Evolutionary conservation across 30 jellyfish, hydroid and myxozoan species (phyloP), one percentile per base, ranked within the genome.

Genomic region (Sanderia malayensis): DNA sequence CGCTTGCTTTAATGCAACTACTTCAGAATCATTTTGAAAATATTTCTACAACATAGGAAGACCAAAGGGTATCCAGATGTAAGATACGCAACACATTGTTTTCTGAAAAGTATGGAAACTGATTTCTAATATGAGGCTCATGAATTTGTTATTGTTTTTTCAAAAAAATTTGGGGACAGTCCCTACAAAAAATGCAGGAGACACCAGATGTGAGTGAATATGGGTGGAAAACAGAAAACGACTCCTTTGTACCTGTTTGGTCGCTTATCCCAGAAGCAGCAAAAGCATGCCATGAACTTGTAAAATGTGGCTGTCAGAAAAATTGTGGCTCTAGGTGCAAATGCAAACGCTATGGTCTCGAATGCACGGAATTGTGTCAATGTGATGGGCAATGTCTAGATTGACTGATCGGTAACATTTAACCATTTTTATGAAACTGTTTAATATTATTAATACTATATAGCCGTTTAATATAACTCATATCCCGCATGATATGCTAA

Each of bases 251-350:
- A 19, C 83, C 83, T 0, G 46, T 44, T 17, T 77, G 89, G 89
- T 8, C 71, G 21, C 52, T 32, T 1, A 27, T 75, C 1, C 79
- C 87, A 11, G 87, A 75, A 61, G 87, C 87, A 1, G 28, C 79
- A 0, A 61, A 75, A 23, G 79, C 71, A 7, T 75, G 87, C 79
- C 26, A 61, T 9, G 89, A 77, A 22, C 82, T 77, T 18, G 64
- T 63, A 18, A 52, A 67, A 24, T 79, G 91, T 37, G 79, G 83
- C 30, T 79, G 76, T 61, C 37, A 66, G 83, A 34, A 33, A 46
- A 65, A 32, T 15, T 65, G 89, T 44, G 8, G 44, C 37, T 33
- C 74, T 0, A 45, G 89, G 49, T 77, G 89, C 89, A 77, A 77
- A 32, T 77, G 89, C 80, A 26, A 29, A 45, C 75, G 73, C 10